phyloP scores from a whole-genome alignment of 2,797 vertebrate genomes.

The Lacerta agilis region DNA sequence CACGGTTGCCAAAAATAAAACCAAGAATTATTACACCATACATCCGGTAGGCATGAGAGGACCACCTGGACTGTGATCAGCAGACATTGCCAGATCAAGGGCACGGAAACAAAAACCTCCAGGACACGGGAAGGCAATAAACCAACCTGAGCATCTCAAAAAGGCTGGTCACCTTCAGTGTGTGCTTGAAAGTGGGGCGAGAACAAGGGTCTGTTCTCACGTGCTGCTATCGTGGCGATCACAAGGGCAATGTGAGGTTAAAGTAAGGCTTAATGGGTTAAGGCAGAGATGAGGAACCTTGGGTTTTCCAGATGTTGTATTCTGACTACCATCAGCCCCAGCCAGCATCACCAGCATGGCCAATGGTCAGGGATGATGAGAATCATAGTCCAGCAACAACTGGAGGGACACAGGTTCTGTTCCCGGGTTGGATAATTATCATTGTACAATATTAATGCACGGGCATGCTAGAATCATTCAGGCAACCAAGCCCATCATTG shows the following conservation, averaged over 20 bases:
- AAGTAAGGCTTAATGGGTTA: background rate
- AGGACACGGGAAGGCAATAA: slow-evolving; percentile 28
- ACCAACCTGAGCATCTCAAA: slow-evolving; percentile 11
- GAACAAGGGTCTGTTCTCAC: background rate
- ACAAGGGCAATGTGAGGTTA: background rate
- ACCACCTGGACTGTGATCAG: background rate
- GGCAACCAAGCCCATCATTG: background rate
- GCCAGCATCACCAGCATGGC: too few relatives aligned
- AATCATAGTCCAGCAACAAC: too few relatives aligned
- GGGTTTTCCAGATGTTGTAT: too few relatives aligned
- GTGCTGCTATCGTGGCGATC: background rate
- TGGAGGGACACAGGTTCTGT: too few relatives aligned
- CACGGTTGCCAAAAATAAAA: background rate
- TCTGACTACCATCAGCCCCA: too few relatives aligned
- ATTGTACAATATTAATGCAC: background rate
- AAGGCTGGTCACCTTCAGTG: background rate
- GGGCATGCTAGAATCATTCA: background rate
- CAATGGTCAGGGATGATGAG: too few relatives aligned
- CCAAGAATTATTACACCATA: slow-evolving; percentile 24
- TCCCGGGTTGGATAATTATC: background rate
- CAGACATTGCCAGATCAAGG: background rate
- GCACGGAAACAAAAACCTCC: background rate
- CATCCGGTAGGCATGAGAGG: background rate
- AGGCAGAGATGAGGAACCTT: too few relatives aligned
- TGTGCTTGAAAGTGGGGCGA: background rate